These are phyloP conservation scores for Coelopa frigida DNA, from an alignment of 1,140 invertebrate species.

Conservation along the genomic window DNA sequence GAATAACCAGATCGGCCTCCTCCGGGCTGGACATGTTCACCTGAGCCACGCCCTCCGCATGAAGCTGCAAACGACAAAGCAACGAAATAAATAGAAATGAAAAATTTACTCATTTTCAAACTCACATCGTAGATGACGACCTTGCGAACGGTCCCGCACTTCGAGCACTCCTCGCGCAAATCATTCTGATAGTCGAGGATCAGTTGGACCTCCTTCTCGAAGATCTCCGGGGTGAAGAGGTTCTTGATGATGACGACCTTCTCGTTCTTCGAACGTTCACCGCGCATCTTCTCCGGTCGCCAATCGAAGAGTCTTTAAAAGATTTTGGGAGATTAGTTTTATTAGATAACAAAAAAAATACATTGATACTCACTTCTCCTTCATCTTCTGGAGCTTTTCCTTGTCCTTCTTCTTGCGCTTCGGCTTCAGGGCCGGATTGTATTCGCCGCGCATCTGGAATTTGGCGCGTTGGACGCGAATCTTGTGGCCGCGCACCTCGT, in stretches of 20 bases:
- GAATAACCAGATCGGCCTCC: slow-evolving; percentile 83
- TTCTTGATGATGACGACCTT: slow-evolving; percentile 90
- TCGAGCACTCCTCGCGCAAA: slow-evolving; percentile 78
- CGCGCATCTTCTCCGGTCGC: slow-evolving; percentile 84
- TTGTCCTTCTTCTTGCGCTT: slow-evolving; percentile 87
- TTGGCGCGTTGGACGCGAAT: slow-evolving; percentile 86
- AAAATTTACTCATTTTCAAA: slow-evolving; percentile 21
- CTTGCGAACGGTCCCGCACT: slow-evolving; percentile 89
- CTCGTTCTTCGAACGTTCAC: slow-evolving; percentile 79
- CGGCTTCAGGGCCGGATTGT: slow-evolving; percentile 89
- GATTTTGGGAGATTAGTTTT: not conserved
- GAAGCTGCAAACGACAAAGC: slow-evolving; percentile 67
- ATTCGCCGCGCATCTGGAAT: slow-evolving; percentile 92
- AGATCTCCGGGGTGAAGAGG: slow-evolving; percentile 83
- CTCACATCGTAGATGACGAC: slow-evolving; percentile 89
- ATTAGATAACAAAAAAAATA: not conserved
- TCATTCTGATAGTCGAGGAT: slow-evolving; percentile 90
- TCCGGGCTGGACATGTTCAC: slow-evolving; percentile 86
- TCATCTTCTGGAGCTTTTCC: slow-evolving; percentile 85
- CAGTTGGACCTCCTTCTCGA: slow-evolving; percentile 80
- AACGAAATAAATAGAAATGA: slow-evolving; percentile 8
- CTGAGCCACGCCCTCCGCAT: slow-evolving; percentile 90
- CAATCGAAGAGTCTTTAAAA: slow-evolving; percentile 81
- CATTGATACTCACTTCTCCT: slow-evolving; percentile 69
- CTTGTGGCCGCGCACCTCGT: slow-evolving; percentile 67